Evolutionary conservation across 2,113 vertebrate genomes (phyloP).

Genomic region (Grallaria varia): DNA sequence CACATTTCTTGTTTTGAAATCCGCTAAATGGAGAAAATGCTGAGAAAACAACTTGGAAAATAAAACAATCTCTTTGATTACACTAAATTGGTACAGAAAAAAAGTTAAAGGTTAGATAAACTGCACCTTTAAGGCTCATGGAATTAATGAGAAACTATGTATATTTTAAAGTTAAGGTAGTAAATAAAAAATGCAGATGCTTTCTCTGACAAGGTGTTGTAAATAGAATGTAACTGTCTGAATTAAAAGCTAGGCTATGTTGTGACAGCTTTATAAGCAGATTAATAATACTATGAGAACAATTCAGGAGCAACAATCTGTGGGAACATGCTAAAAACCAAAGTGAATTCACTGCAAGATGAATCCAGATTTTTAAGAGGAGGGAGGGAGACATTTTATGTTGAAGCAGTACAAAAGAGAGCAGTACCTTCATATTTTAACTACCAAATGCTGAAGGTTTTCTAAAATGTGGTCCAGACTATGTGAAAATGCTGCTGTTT

Average conservation of each 20-base stretch:
- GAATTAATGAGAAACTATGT: neutral
- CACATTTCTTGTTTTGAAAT: neutral
- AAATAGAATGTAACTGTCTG: neutral
- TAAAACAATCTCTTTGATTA: neutral
- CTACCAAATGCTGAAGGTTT: neutral
- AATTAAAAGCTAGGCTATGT: neutral
- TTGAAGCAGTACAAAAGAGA: neutral
- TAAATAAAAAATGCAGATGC: neutral
- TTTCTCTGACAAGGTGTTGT: neutral
- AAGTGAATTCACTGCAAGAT: neutral
- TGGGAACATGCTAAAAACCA: neutral
- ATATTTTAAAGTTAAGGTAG: neutral
- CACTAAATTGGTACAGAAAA: neutral
- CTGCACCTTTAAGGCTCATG: neutral
- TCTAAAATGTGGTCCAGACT: neutral
- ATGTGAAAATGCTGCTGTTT: neutral
- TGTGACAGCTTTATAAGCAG: neutral
- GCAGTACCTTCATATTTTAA: neutral
- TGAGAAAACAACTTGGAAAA: neutral
- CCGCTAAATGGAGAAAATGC: neutral
- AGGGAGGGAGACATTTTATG: neutral
- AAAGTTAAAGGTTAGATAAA: neutral
- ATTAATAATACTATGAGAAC: neutral
- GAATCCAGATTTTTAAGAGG: neutral
- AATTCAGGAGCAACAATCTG: neutral